Evolutionary conservation across 2,888 invertebrate genomes (phyloP).

Genomic region (Crossocerus cetratus): DNA sequence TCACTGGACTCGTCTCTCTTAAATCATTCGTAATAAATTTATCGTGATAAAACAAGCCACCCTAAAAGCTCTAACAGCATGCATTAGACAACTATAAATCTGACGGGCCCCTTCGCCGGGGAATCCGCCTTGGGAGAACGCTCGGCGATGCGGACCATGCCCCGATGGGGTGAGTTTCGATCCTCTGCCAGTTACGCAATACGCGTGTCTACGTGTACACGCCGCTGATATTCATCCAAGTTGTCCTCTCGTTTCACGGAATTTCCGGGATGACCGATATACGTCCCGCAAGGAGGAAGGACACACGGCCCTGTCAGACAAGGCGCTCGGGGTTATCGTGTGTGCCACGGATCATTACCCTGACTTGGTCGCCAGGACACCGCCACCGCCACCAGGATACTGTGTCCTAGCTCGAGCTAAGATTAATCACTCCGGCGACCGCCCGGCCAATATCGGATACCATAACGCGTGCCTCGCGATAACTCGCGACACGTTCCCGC

Average conservation of each 20-base stretch:
- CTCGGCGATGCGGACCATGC: background rate
- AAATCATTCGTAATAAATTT: conserved; percentile 7
- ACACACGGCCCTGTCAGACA: conserved; percentile 44
- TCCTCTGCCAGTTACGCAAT: background rate
- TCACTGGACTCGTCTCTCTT: background rate
- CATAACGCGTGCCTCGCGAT: conserved; percentile 56
- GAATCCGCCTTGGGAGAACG: background rate
- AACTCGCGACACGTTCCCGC: conserved; percentile 61
- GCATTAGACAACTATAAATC: conserved; percentile 2
- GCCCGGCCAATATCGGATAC: conserved; percentile 67
- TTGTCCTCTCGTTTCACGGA: conserved; percentile 29
- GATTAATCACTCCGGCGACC: conserved; percentile 70
- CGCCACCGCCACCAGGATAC: conserved; percentile 44
- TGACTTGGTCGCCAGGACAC: conserved; percentile 52
- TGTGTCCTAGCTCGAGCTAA: conserved; percentile 59
- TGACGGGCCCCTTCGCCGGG: background rate
- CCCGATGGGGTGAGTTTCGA: background rate
- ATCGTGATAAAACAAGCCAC: conserved; percentile 2
- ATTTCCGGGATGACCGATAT: conserved; percentile 58
- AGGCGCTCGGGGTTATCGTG: conserved; percentile 71
- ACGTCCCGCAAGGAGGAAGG: conserved; percentile 47
- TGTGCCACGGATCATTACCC: conserved; percentile 77
- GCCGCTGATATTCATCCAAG: conserved; percentile 7
- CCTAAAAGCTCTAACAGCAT: conserved; percentile 6
- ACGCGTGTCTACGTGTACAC: background rate